Base-by-base conservation (phyloP, 2,797 vertebrate genomes). In the Lacerta bilineata region DNA sequence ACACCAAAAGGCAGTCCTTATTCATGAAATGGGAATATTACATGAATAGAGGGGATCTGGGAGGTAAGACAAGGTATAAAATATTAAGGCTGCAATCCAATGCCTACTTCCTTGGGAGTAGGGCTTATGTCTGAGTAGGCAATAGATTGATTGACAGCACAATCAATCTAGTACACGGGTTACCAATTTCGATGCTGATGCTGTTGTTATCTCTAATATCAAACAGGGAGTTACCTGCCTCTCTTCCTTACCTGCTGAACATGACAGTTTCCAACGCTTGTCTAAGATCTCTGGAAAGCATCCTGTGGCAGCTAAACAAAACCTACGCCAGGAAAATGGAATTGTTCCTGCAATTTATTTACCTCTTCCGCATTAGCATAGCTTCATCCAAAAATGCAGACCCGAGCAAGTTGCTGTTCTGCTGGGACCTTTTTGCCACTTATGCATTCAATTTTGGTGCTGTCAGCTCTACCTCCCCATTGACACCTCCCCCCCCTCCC, bases 311-410 rank as follows among this genome's bases (percentile, higher is more conserved):
- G 39, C 87, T 61, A 41, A 66, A 88, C 43, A 64, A 87, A 46
- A 72, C 8, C n/a, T 55, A 27, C 15, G 6, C 18, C 18, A 86
- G 90, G 82, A 77, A 86, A 92, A 23, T 9, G 83, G 50, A 9
- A 0, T 85, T 82, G 64, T 85, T 90, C 8, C 83, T 90, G 80
- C 39, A 85, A 0, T 88, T 91, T 74, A 71, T 81, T 79, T 81
- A 25, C n/a, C 87, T 92, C n/a, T 85, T 89, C 87, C 72, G 1
- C 80, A 80, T 92, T 83, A 88, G 75, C 80, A 55, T 76, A n/a
- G 77, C 77, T 87, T 92, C 68, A 59, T 87, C 86, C 50, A 77
- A 69, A 92, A 90, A 87, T 84, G 43, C 36, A 59, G 8, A 25
- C 72, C 39, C 68, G 88, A 89, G 83, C 83, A 83, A 46, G 64